Base-by-base conservation (phyloP, 2,888 invertebrate genomes). In the Pachycephus smyrnensis region DNA sequence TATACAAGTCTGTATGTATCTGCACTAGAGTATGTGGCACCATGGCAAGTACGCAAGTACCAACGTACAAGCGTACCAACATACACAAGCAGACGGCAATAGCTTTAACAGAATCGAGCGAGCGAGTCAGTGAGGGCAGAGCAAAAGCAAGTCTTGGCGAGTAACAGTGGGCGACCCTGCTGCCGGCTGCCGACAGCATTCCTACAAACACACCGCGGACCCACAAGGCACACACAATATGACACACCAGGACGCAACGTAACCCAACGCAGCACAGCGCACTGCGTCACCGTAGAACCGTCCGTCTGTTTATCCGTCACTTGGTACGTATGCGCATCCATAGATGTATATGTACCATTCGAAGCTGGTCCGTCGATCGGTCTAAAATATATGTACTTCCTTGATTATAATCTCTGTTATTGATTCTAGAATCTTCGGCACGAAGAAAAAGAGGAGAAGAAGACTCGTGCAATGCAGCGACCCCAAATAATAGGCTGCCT, bases 141-240 rank as follows among this genome's bases (percentile, higher is more conserved):
- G 85, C 85, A 86, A 84, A 85, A 86, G 83, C 83, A 80, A 86
- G 86, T 71, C 82, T 84, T 81, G 80, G 80, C 85, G 83, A 87
- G 88, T 87, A 88, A 87, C 88, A 86, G 88, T 88, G 87, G 87
- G 87, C 87, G 87, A 88, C 87, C 84, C 85, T 84, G 85, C 84
- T 86, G 86, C 86, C 84, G 86, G 85, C 84, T 87, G 86, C 88
- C 85, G 88, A 87, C 87, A 86, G 87, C 87, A 87, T 88, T 87
- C 87, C 87, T 87, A 87, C 86, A 86, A 84, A 88, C 85, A 85
- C 83, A 86, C 82, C 82, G 83, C 80, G 78, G 77, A 80, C 76
- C 80, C 69, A 71, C 74, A 75, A 85, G 86, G 81, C 83, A 81
- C 40, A 80, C 80, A 83, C 84, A 80, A 82, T 82, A 80, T 78